phyloP scores from a whole-genome alignment of 2,888 invertebrate species.

The Erebia palarica region DNA sequence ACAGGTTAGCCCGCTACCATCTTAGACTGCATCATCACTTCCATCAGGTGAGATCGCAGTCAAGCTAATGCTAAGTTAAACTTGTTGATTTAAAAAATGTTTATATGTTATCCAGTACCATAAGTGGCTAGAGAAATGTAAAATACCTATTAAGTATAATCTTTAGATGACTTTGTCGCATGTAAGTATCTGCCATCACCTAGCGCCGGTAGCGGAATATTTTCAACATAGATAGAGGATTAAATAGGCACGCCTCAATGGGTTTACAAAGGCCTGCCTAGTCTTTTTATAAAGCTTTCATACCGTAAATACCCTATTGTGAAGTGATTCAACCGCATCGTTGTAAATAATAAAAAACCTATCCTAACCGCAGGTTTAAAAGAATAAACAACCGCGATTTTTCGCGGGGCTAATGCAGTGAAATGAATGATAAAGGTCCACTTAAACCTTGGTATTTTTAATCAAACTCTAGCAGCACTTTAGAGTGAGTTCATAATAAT shows the following conservation, averaged over 20 bases:
- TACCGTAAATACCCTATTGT: constrained; percentile 49
- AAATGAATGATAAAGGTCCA: background rate
- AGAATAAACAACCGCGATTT: constrained; percentile 5
- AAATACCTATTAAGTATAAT: background rate
- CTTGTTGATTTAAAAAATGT: too few relatives aligned
- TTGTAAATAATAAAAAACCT: constrained; percentile 48
- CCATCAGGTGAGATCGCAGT: too few relatives aligned
- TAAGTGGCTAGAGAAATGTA: too few relatives aligned
- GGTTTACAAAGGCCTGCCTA: constrained; percentile 63
- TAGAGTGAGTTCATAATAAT: too few relatives aligned
- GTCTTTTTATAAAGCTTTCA: constrained; percentile 64
- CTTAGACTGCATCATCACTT: too few relatives aligned
- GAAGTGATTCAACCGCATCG: constrained; percentile 56
- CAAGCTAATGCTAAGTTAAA: too few relatives aligned
- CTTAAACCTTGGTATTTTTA: background rate
- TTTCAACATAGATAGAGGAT: constrained; percentile 56
- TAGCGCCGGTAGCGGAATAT: constrained; percentile 47
- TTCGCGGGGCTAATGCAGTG: constrained; percentile 4
- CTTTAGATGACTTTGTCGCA: too few relatives aligned
- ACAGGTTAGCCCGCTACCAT: too few relatives aligned
- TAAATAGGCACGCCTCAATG: constrained; percentile 62
- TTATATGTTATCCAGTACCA: background rate
- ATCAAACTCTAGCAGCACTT: background rate
- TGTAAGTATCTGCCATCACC: constrained; percentile 2
- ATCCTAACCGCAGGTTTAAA: constrained; percentile 29